These are phyloP conservation scores for Potorous gilbertii DNA, from an alignment of 2,797 vertebrate species.

Conservation along the genomic window DNA sequence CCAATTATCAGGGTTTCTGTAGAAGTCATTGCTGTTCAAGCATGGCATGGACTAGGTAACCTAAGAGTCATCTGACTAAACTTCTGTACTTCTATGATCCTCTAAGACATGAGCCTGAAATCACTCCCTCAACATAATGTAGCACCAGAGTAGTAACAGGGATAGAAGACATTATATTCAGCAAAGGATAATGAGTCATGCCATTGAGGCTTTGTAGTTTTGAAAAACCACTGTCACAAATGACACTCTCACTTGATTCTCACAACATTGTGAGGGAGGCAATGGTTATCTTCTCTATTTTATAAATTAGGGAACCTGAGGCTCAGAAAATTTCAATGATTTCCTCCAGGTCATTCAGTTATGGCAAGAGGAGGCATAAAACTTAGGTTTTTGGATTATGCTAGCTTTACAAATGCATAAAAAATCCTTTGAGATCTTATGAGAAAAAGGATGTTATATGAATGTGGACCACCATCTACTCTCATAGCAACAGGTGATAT, in stretches of 20 bases:
- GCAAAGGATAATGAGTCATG: not conserved
- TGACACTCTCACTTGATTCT: not conserved
- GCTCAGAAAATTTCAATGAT: constrained; percentile 20
- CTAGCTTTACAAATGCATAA: not conserved
- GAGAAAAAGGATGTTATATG: not conserved
- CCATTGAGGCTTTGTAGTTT: not conserved
- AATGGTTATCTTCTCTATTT: constrained; percentile 2
- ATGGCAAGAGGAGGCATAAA: not conserved
- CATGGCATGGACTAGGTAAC: not conserved
- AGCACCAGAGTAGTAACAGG: not conserved
- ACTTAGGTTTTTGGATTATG: not conserved
- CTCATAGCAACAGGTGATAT: not conserved
- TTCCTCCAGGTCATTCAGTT: not conserved
- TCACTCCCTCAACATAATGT: not conserved
- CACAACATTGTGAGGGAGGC: not conserved
- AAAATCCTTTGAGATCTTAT: not conserved
- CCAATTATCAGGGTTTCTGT: not conserved
- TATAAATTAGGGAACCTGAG: constrained; percentile 26
- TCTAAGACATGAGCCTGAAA: not conserved
- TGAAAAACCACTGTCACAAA: not conserved
- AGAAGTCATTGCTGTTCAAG: not conserved
- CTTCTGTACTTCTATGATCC: not conserved
- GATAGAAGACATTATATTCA: not conserved
- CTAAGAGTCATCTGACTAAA: not conserved
- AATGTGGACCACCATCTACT: not conserved